phyloP scores from a whole-genome alignment of 2,113 vertebrate genomes.

The Numida meleagris region DNA sequence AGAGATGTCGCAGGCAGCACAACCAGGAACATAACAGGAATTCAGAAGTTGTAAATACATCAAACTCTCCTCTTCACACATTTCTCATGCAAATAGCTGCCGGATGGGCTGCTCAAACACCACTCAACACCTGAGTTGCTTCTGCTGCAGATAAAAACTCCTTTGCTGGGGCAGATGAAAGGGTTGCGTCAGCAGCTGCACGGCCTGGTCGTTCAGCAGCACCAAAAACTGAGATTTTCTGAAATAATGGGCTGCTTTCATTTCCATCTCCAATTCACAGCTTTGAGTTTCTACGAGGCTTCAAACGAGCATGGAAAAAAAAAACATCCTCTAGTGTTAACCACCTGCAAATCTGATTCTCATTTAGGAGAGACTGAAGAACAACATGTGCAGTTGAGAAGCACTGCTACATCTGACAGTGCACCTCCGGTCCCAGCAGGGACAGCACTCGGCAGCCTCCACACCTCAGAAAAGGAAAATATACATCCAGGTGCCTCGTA shows the following conservation, averaged over 20 bases:
- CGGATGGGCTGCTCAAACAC: conserved; percentile 31
- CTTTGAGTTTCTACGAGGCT: conserved; percentile 21
- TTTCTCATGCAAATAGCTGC: conserved; percentile 62
- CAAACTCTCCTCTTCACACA: background rate
- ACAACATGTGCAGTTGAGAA: conserved; percentile 34
- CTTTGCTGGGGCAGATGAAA: conserved; percentile 47
- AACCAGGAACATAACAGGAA: background rate
- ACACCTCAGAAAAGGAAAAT: conserved; percentile 4
- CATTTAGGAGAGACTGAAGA: conserved; percentile 45
- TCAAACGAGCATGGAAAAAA: conserved; percentile 25
- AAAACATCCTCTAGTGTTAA: conserved; percentile 31
- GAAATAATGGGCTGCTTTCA: conserved; percentile 38
- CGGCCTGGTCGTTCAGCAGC: background rate
- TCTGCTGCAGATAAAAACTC: conserved; percentile 39
- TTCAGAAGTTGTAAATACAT: conserved; percentile 33
- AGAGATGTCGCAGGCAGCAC: background rate
- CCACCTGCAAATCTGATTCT: conserved; percentile 52
- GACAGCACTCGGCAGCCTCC: background rate
- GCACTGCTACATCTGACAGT: background rate
- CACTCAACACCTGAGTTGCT: conserved; percentile 22
- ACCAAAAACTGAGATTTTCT: conserved; percentile 8
- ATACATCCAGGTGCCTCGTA: background rate
- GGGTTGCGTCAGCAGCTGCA: conserved; percentile 30
- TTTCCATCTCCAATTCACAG: conserved; percentile 34
- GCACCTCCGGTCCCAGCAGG: background rate